Evolutionary conservation across 2,888 invertebrate species (phyloP), one percentile per base, ranked within the genome.

Genomic region (Andricus quercusramuli): DNA sequence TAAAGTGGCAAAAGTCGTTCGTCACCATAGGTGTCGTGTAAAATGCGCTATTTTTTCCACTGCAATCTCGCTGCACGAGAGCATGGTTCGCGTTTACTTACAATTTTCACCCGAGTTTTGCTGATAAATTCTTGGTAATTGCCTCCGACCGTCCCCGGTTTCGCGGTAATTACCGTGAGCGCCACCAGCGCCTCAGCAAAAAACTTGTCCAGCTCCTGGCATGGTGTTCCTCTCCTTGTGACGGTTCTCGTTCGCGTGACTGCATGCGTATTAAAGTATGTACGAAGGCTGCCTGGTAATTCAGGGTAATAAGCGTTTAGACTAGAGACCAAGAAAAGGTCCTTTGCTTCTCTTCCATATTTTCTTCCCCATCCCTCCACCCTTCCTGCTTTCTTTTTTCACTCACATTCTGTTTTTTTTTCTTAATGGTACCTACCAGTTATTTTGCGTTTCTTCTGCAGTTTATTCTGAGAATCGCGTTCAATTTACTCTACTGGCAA

Each of bases 221-320:
- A 83, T 85, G 85, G 81, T 83, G 85, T 86, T 86, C 84, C 84
- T 82, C 79, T 79, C 83, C 80, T 80, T 81, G 74, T 81, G 83
- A 85, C 84, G 83, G 82, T 82, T 85, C 51, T 87, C 86, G 88
- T 83, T 90, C 87, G 90, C 90, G 90, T 90, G 90, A 90, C 90
- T 88, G 82, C 86, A 86, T 88, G 82, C 86, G 86, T 88, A 88
- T 90, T 89, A 89, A 47, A 29, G 70, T 47, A 29, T 47, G 70
- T 86, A 85, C 83, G 83, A 86, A 85, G 79, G 86, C 84, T 86
- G 85, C 86, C 81, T 67, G 81, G 88, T 89, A 89, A 89, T 89
- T 87, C 88, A 87, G 86, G 87, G 86, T 90, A 90, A 90, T 91
- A 90, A 90, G 88, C 88, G 88, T 90, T 90, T 89, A 89, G 89